A percentile compares a stretch with the other conserved stretches of the same genome.
Evolutionary conservation across 2,113 vertebrate species (phyloP).

Genomic region (Brachyhypopomus gauderio): DNA sequence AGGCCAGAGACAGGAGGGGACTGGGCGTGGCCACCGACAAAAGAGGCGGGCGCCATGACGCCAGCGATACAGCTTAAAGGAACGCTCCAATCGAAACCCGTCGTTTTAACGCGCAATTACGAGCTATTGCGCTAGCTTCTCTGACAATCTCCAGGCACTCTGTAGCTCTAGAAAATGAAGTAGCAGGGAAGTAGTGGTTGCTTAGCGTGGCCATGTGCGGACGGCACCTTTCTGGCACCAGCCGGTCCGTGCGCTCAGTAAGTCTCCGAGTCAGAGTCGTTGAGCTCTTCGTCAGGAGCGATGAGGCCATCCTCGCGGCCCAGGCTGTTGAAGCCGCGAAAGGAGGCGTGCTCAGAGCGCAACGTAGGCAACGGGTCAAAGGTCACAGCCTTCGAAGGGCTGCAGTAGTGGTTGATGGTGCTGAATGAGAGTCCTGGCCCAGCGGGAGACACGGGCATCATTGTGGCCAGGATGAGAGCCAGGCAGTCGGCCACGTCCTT

Average conservation of each 20-base stretch:
- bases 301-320: constrained; percentile 87
- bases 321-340: constrained; percentile 95
- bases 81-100: not conserved
- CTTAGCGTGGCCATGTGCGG: not conserved
- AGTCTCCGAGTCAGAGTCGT: constrained; percentile 97
- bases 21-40: not conserved
- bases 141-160: constrained; percentile 17
- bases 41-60: constrained; percentile 15
- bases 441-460: constrained; percentile 94
- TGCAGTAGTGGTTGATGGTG: constrained; percentile 95
- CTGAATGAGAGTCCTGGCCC: constrained; percentile 87
- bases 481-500: constrained; percentile 98
- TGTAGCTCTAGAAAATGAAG: not conserved
- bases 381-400: constrained; percentile 92
- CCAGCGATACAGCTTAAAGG: constrained; percentile 33
- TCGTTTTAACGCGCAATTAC: not conserved
- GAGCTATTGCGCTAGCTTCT: not conserved
- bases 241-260: constrained; percentile 75
- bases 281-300: constrained; percentile 90
- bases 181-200: not conserved
- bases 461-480: constrained; percentile 96
- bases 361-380: constrained; percentile 89
- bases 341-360: constrained; percentile 88
- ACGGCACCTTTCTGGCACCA: no score
- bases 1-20: not conserved